Evolutionary conservation across 2,888 invertebrate genomes (phyloP), one percentile per base, ranked within the genome.

Genomic region (Antheraea yamamai): DNA sequence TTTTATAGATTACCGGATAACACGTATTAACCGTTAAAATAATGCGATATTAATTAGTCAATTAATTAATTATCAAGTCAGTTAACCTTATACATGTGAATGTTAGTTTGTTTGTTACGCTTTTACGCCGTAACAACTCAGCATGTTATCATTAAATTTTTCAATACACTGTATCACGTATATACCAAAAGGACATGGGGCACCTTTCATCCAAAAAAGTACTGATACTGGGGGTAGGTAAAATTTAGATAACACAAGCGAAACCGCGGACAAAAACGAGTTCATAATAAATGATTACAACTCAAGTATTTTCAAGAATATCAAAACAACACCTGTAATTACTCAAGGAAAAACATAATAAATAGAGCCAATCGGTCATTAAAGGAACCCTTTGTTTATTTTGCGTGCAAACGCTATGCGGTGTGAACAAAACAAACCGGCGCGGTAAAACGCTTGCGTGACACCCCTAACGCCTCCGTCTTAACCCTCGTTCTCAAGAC

Each of bases 401-500:
- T 88, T 84, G 87, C 87, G 87, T 87, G 87, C 79, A 79, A 68
- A 80, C 70, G 39, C 70, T 82, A 66, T 78, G 77, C 81, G 75
- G 81, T 78, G 82, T 80, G 79, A 83, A 79, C 78, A 79, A 79
- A 84, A 85, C 85, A 82, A 84, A 85, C 80, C 78, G 79, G 81
- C 81, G 81, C 81, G 79, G 80, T 81, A 81, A 70, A 70, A 80
- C 82, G 76, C 80, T 89, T 79, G 87, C 87, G 89, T 85, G 90
- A 88, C 89, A 91, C 76, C 92, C 91, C 90, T 91, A 81, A 30
- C 73, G 77, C 81, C 82, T 79, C 81, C 80, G 86, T 89, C 92
- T 92, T 91, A 88, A 88, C 91, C 91, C 90, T 86, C 86, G 80
- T 83, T 85, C 89, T 90, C 87, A 90, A 91, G 92, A 92, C 90